Conservation (phyloP, 2,113 vertebrate genomes). For the Aptenodytes patagonicus region DNA sequence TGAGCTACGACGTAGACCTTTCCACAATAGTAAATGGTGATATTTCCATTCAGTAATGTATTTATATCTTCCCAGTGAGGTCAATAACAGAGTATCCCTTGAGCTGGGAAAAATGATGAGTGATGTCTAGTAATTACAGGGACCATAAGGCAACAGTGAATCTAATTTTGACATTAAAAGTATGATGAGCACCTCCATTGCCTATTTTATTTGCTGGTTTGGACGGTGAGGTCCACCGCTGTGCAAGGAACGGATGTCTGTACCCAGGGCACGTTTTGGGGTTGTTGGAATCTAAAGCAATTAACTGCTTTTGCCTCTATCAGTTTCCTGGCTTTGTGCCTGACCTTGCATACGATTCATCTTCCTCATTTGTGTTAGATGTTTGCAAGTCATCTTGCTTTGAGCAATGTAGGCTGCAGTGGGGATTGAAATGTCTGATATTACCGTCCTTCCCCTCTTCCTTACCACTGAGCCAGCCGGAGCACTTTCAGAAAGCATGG, state of each 20-base stretch:
- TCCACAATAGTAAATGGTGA: neutral
- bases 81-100: slow-evolving; percentile 48
- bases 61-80: slow-evolving; percentile 43
- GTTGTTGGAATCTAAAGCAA: slow-evolving; percentile 46
- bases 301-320: slow-evolving; percentile 40
- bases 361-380: slow-evolving; percentile 24
- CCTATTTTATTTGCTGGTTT: neutral
- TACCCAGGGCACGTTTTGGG: slow-evolving; percentile 38
- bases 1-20: slow-evolving; percentile 18
- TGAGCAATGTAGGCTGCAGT: slow-evolving; percentile 10
- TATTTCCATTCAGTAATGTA: slow-evolving; percentile 38
- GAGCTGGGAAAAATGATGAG: slow-evolving; percentile 51
- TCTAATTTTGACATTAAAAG: slow-evolving; percentile 48
- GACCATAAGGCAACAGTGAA: slow-evolving; percentile 34
- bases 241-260: neutral
- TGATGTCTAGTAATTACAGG: slow-evolving; percentile 46
- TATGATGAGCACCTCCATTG: neutral
- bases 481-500: neutral
- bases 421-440: neutral
- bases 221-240: neutral
- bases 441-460: neutral
- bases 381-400: slow-evolving; percentile 58
- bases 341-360: slow-evolving; percentile 60
- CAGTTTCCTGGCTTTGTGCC: neutral
- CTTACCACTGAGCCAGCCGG: neutral